Base-by-base conservation (phyloP, 2,888 invertebrate species). In the Polydrusus cervinus region DNA sequence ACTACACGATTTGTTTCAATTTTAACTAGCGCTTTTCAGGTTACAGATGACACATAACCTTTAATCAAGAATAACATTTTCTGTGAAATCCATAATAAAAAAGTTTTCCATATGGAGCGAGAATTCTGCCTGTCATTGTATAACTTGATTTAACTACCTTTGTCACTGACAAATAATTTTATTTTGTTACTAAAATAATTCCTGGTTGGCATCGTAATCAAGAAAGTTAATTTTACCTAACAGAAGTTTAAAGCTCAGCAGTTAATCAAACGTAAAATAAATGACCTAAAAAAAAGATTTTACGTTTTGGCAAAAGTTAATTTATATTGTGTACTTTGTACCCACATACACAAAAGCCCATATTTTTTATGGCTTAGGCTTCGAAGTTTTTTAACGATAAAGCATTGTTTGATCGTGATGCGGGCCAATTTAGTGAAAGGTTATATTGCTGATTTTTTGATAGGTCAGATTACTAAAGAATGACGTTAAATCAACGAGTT, bases 401-500 rank as follows among this genome's bases (percentile, higher is more conserved):
- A 57, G 34, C 55, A 57, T 57, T 57, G 55, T 57, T 55, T 34
- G 9, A 34, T 57, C 55, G 14, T 57, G 55, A 57, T 34, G 34
- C 34, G 34, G 55, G 34, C 55, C 34, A 34, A 57, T 25, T 34
- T 34, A 34, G 34, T 57, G 55, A 57, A 57, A 57, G 55, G 55
- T 34, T 14, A 14, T 34, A 57, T 57, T 34, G 55, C 55, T 57
- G 55, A 57, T 57, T 57, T 55, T 57, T 57, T 57, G 55, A 34
- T 57, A 34, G 34, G 55, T 34, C 55, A 57, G 34, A 57, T 57
- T 1, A 34, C 34, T 57, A 57, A 57, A 55, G 34, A 57, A 55
- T 55, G 53, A 55, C 30, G 30, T 30, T 55, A 30, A 55, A n/a
- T 7, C 53, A 55, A 57, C 55, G 34, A 57, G 55, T 57, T 30